A percentile compares a stretch with the other conserved stretches of the same genome.
Evolutionary conservation across 2,113 vertebrate genomes (phyloP).

Genomic region (Acrocephalus arundinaceus): DNA sequence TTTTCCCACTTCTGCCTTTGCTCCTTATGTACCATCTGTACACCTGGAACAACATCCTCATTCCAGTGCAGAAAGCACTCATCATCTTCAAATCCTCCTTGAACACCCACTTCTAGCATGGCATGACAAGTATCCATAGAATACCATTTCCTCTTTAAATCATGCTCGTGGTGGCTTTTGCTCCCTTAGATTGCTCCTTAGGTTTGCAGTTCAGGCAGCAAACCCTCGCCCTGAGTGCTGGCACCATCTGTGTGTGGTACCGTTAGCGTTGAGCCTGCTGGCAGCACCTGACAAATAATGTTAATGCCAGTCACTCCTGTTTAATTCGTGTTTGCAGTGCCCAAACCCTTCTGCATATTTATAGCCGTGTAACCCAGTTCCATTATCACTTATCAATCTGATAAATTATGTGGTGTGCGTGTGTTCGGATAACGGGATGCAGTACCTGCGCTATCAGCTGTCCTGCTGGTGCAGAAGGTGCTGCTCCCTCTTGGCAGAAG

Average conservation of each 20-base stretch:
- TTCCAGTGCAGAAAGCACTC: conserved; percentile 41
- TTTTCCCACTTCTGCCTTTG: conserved; percentile 56
- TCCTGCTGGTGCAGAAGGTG: not conserved
- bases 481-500: not conserved
- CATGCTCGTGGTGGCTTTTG: conserved; percentile 7
- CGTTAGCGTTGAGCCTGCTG: not conserved
- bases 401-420: not conserved
- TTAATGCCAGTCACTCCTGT: conserved; percentile 44
- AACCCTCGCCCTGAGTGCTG: conserved; percentile 18
- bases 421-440: not conserved
- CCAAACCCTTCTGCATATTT: conserved; percentile 52
- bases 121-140: conserved; percentile 39
- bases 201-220: conserved; percentile 24
- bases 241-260: conserved; percentile 11
- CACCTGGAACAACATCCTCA: conserved; percentile 56
- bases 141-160: conserved; percentile 9
- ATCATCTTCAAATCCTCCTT: conserved; percentile 29
- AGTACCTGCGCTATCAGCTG: not conserved
- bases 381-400: conserved; percentile 5
- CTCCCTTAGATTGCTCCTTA: conserved; percentile 29
- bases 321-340: conserved; percentile 30
- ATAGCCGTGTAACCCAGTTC: conserved; percentile 36
- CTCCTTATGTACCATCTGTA: conserved; percentile 32
- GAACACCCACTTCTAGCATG: conserved; percentile 47
- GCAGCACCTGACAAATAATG: conserved; percentile 35